Conservation (phyloP, 2,888 invertebrate species). For the Lamproptera curius region DNA sequence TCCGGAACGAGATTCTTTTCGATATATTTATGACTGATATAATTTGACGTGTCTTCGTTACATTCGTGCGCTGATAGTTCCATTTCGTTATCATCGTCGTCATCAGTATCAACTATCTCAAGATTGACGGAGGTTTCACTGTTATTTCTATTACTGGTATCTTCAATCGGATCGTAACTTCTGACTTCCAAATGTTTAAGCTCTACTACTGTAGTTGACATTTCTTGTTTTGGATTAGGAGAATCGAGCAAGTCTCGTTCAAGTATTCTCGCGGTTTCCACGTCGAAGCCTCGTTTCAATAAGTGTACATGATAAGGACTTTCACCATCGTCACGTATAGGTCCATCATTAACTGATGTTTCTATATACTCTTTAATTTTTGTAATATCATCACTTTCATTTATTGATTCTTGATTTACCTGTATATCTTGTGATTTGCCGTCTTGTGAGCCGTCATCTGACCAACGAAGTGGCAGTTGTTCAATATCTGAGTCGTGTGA, state of each 20-base stretch:
- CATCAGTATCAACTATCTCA: slow-evolving; percentile 40
- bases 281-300: slow-evolving; percentile 64
- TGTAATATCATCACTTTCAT: slow-evolving; percentile 56
- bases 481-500: slow-evolving; percentile 55
- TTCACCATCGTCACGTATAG: slow-evolving; percentile 28
- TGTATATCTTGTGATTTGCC: slow-evolving; percentile 35
- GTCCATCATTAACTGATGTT: slow-evolving; percentile 33
- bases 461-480: slow-evolving; percentile 55
- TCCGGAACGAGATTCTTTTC: slow-evolving; percentile 34
- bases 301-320: slow-evolving; percentile 55
- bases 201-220: slow-evolving; percentile 13
- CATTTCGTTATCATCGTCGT: slow-evolving; percentile 44
- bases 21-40: slow-evolving; percentile 41
- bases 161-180: slow-evolving; percentile 26
- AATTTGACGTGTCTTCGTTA: slow-evolving; percentile 53
- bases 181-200: slow-evolving; percentile 26
- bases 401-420: slow-evolving; percentile 21
- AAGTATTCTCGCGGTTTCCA: slow-evolving; percentile 64
- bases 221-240: slow-evolving; percentile 33
- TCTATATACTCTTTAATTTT: slow-evolving; percentile 64
- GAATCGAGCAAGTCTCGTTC: slow-evolving; percentile 64
- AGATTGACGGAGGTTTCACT: slow-evolving; percentile 30
- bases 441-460: slow-evolving; percentile 64
- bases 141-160: slow-evolving; percentile 29
- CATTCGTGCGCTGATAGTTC: slow-evolving; percentile 55